Evolutionary conservation across 2,113 vertebrate genomes (phyloP), one percentile per base, ranked within the genome.

Genomic region (Vireo altiloquus): DNA sequence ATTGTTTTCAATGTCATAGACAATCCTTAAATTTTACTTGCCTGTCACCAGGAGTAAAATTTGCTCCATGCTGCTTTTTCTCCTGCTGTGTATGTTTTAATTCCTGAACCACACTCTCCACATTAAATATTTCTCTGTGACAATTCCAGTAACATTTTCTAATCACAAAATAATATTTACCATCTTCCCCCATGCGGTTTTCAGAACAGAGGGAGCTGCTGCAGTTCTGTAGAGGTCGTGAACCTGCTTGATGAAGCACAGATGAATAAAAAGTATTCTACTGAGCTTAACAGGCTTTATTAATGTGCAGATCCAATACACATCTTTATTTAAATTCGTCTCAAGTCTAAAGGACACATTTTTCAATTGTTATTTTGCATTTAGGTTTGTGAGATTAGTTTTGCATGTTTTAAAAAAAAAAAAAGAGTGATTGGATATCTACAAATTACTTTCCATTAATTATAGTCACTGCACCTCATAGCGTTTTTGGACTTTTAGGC

Each of bases 181-280:
- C 93, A 95, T 97, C 96, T 95, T 97, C 93, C 89, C 95, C 90
- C 94, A 90, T 89, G 95, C 5, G 3, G 61, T 88, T 95, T 95
- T 97, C 90, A 96, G 96, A 97, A 96, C 96, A 96, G 96, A 97
- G 94, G 94, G 95, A 97, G 89, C 97, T 96, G 84, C 72, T 97
- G 94, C 96, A 92, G 91, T 96, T 97, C 96, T 85, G 72, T 66
- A 77, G 95, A 97, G 98, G 98, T 98, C 97, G 0, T 83, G 97
- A 98, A 98, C 97, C 96, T 97, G 97, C 96, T 97, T 97, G 97
- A 98, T 97, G 96, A 98, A 97, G 94, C 94, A 94, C 97, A 97
- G 97, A 97, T 97, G 97, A 98, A 97, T 97, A 93, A 97, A 97
- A 97, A 97, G 92, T 98, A 97, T 96, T 98, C 96, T 96, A 92